These are phyloP conservation scores for Ceyx melanurus DNA, from an alignment of 2,113 vertebrate species.

Conservation along the genomic window DNA sequence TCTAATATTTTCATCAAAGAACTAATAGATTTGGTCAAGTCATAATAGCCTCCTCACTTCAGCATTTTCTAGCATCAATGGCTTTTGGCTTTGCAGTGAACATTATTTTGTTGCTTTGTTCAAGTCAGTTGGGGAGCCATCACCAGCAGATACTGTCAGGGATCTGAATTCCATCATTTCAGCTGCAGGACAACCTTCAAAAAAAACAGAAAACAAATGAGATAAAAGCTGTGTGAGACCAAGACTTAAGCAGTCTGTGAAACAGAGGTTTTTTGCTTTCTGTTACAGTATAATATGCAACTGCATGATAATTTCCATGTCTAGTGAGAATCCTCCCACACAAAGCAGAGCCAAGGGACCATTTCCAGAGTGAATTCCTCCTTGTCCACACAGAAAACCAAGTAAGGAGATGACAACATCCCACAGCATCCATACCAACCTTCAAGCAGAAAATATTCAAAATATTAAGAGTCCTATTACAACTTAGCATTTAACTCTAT, in stretches of 20 bases:
- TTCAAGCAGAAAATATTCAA: background rate
- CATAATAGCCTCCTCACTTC: background rate
- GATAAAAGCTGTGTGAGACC: background rate
- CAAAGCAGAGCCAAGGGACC: background rate
- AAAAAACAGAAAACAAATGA: background rate
- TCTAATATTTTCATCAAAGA: background rate
- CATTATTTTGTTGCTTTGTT: background rate
- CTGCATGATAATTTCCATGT: background rate
- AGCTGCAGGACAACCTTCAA: constrained; percentile 88
- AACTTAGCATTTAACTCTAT: background rate
- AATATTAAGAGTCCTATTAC: background rate
- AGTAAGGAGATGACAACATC: background rate
- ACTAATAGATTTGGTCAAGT: background rate
- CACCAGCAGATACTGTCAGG: background rate
- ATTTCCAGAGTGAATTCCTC: background rate
- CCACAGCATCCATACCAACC: background rate
- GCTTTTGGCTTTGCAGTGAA: background rate
- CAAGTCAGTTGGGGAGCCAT: background rate
- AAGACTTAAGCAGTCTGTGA: background rate
- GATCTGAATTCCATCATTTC: constrained; percentile 76
- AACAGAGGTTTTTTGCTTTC: background rate
- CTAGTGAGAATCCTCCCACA: background rate
- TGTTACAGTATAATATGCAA: background rate
- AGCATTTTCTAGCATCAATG: background rate
- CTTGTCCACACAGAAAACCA: background rate